Evolutionary conservation across 2,113 vertebrate species (phyloP), one percentile per base, ranked within the genome.

Genomic region (Calidris pugnax): DNA sequence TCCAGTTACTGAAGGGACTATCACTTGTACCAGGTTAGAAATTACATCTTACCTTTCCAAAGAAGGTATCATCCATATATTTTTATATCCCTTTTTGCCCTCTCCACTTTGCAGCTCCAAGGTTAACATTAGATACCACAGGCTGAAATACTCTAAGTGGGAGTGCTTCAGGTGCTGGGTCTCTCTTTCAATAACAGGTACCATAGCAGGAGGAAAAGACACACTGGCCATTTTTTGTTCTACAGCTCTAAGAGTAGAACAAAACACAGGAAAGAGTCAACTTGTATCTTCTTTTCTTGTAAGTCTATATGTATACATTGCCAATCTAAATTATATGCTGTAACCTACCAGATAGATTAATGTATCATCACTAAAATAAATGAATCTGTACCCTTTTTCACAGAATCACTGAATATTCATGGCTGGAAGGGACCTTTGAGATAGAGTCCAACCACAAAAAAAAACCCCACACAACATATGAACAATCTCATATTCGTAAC

Each of bases 51-150:
- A 98, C 98, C 99, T 99, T 95, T 99, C 98, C 78, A 98, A 97
- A 55, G 98, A 95, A 6, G 98, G 95, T 73, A 97, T 94, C 93
- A 98, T 98, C 99, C 99, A 99, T 88, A 99, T 98, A 33, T 98
- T 98, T 95, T 98, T 99, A 53, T 98, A 96, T 15, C 97, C 97
- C 50, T 97, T 99, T 91, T 95, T 98, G 32, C 92, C 72, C 74
- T 99, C 99, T 97, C 98, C 98, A 77, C 97, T 98, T 39, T 98
- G 91, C 45, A 98, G 97, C 93, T 99, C 99, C 93, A 99, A 94
- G 39, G 98, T 98, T 96, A 99, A 98, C 97, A 99, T 99, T 74
- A 99, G 97, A 85, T 98, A 98, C 99, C 99, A 99, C 68, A 99
- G 98, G 43, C 96, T 98, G 90, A 99, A 99, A 96, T 99, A 99